Evolutionary conservation across 2,113 vertebrate genomes (phyloP), one percentile per base, ranked within the genome.

Genomic region (Entelurus aequoreus): DNA sequence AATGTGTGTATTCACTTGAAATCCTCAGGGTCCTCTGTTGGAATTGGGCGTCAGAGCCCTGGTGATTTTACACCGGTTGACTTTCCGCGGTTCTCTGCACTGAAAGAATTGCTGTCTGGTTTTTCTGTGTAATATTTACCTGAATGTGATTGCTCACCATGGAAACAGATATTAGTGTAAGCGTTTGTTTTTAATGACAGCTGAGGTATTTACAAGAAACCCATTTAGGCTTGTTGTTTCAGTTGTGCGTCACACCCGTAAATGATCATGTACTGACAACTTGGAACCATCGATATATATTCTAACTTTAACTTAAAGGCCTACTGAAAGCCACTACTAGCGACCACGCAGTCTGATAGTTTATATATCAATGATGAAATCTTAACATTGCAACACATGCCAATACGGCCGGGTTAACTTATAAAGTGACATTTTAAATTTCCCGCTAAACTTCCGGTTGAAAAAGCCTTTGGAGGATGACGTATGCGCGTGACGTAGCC

Each of bases 51-150:
- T 75, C 72, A 42, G 69, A 74, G 75, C 76, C 60, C 62, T 54
- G 69, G 64, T 75, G 76, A 66, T 81, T 66, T 65, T 46, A 48
- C 19, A 63, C 74, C 78, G 80, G 70, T 76, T 73, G 69, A 78
- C 69, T 85, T 74, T 66, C 82, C 79, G 75, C 73, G 75, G 73
- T 77, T 74, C 68, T 77, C 60, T 63, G 61, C 69, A 74, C 61
- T 80, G 80, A 86, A 82, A 75, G 78, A 87, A 90, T 78, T 77
- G 69, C 78, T 80, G 68, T 81, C 76, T 84, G 78, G 83, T 74
- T 71, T 76, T 62, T 73, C 51, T 50, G 19, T 60, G 44, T 46
- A 54, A 15, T 74, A 54, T 78, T 66, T 67, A 8, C 49, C 54
- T 72, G 44, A 76, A 40, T 37, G 65, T 70, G 53, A 49, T 49